Base-by-base conservation (phyloP, 92 coral and sea anemone species). In the Paragorgia papillata region DNA sequence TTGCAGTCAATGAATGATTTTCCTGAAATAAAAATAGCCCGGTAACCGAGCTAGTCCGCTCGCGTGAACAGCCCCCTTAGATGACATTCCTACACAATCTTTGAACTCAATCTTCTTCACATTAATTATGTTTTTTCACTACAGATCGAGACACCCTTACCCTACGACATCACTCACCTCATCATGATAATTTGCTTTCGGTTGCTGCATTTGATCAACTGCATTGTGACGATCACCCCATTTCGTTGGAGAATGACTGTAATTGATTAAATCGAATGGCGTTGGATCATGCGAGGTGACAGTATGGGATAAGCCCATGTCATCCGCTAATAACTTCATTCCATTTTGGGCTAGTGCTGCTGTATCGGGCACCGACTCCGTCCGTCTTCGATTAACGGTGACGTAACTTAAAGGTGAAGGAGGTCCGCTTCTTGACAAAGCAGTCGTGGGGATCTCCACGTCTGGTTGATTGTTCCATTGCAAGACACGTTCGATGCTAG, bases 401-500 rank as follows among this genome's bases (percentile, higher is more conserved):
- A n/a, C n/a, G 22, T 56, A 56, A 56, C 33, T 22, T 22, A 7
- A 22, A 22, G 62, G 62, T 13, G 62, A 56, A 1, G 62, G 30
- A 7, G 62, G 62, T 8, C 30, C 62, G 22, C 62, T 22, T 28
- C 18, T 56, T 22, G 62, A 56, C 14, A 56, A 22, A 22, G 30
- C 30, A 2, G 1, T 61, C 9, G 75, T 13, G 27, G 49, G 7
- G 62, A 64, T 74, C 44, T 85, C 96, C 25, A 82, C 83, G n/a
- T 89, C 90, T 0, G 83, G 62, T 55, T 85, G 89, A 34, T 83
- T 91, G 82, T 86, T 84, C 99, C 99, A 95, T 58, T 95, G 92
- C 60, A 88, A 40, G 8, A 95, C 99, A 89, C 91, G 92, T 27
- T 95, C 99, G 43, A 89, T 82, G 57, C 91, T 87, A 1, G 97